Conservation (phyloP, 1,140 invertebrate genomes). For the Anoplophora glabripennis region DNA sequence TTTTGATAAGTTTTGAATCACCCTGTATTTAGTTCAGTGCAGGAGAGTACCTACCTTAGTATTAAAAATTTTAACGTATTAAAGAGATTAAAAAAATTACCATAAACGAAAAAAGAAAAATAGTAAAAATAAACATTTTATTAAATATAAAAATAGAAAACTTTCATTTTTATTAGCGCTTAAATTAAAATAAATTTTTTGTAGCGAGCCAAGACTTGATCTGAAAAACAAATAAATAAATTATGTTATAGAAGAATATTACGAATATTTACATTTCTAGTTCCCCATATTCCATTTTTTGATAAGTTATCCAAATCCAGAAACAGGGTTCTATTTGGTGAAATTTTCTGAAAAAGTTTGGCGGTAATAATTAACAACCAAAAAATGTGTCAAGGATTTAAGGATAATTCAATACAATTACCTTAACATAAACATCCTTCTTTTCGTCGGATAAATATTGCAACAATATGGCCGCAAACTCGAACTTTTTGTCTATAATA, state of each 20-base stretch:
- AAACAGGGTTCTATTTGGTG: not conserved
- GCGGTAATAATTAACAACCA: not conserved
- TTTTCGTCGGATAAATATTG: slow-evolving; percentile 11
- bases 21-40: too few relatives aligned
- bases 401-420: not conserved
- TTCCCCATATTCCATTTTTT: slow-evolving; percentile 10
- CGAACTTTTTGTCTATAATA: not conserved
- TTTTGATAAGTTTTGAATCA: too few relatives aligned
- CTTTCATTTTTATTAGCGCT: not conserved
- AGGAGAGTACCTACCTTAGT: too few relatives aligned
- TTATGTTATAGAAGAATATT: too few relatives aligned
- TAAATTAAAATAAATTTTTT: not conserved
- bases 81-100: too few relatives aligned
- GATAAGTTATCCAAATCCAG: slow-evolving; percentile 6
- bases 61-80: too few relatives aligned
- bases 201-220: too few relatives aligned
- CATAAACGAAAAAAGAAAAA: not conserved
- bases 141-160: not conserved
- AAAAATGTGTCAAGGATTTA: not conserved
- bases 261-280: slow-evolving; percentile 2
- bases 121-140: not conserved
- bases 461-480: slow-evolving; percentile 8
- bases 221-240: too few relatives aligned
- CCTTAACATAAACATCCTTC: not conserved
- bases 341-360: slow-evolving; percentile 5